Base-by-base conservation (phyloP, 2,113 vertebrate genomes). In the Istiophorus platypterus region DNA sequence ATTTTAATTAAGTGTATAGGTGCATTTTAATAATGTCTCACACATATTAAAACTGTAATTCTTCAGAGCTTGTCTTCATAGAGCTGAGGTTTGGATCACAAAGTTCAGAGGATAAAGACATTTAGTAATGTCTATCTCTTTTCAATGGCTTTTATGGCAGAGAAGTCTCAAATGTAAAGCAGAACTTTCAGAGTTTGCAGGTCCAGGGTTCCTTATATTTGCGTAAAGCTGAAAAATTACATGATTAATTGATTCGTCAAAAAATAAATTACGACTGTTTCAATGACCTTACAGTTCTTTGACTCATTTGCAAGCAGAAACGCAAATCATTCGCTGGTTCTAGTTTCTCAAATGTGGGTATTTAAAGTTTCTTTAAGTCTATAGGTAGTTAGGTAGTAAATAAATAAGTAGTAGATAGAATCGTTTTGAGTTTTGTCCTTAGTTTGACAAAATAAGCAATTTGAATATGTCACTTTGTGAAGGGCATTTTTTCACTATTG, bases 21-120 rank as follows among this genome's bases (percentile, higher is more conserved):
- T 42, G 45, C 45, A 49, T n/a, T n/a, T n/a, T n/a, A n/a, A n/a
- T n/a, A n/a, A n/a, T n/a, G n/a, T n/a, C n/a, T n/a, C n/a, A n/a
- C n/a, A n/a, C n/a, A n/a, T n/a, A n/a, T n/a, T n/a, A n/a, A n/a
- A n/a, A n/a, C n/a, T n/a, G 29, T 26, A 18, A n/a, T 72, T 58
- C 17, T n/a, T 51, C 31, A 63, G 18, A 47, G 29, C 22, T 26
- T 13, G 14, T 58, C 20, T 49, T 47, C 31, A 27, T 10, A 59
- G 52, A 59, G 27, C 29, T 59, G 62, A 49, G 0, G 2, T n/a
- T 39, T 7, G 26, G 73, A 81, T 80, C 80, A 81, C 41, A 63
- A 52, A 85, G 70, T 70, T 69, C 29, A 75, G 75, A 66, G 34
- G 13, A 66, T 4, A 68, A 37, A 75, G 51, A 56, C 31, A 3